These are phyloP conservation scores for Machimus atricapillus DNA, from an alignment of 2,888 invertebrate genomes.

Conservation along the genomic window DNA sequence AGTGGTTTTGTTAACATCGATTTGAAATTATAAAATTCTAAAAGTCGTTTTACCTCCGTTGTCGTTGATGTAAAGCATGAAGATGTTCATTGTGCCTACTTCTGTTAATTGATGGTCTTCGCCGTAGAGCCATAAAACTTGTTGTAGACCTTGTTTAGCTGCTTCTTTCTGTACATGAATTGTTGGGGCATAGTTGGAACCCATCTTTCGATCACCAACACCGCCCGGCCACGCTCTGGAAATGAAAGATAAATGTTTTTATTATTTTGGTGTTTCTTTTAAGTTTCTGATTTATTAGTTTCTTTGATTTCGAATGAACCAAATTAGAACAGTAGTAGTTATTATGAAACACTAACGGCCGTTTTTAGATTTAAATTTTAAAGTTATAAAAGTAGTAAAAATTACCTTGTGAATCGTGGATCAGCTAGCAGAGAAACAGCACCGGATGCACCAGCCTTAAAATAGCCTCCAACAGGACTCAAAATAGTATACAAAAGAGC, in stretches of 20 bases:
- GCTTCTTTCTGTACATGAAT: constrained; percentile 84
- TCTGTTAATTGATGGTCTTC: constrained; percentile 93
- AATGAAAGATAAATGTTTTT: neutral
- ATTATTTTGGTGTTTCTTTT: neutral
- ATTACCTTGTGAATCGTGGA: constrained; percentile 75
- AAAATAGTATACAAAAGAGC: constrained; percentile 90
- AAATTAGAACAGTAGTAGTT: too few relatives aligned
- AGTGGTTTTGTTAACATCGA: neutral
- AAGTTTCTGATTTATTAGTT: neutral
- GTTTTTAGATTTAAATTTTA: neutral
- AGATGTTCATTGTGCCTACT: constrained; percentile 98
- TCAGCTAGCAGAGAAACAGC: constrained; percentile 92
- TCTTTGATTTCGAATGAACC: too few relatives aligned
- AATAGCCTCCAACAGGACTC: constrained; percentile 94
- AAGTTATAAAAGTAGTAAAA: neutral
- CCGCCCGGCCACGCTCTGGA: constrained; percentile 89
- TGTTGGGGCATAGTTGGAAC: constrained; percentile 91
- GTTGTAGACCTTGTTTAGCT: constrained; percentile 79
- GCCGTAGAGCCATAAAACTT: constrained; percentile 96
- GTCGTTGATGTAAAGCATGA: constrained; percentile 85
- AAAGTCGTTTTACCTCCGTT: constrained; percentile 75
- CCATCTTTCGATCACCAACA: constrained; percentile 93
- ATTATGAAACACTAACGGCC: too few relatives aligned
- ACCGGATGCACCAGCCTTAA: constrained; percentile 69
- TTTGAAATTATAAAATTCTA: constrained; percentile 29